These are phyloP conservation scores for Emmelina monodactyla DNA, from an alignment of 2,888 invertebrate genomes.

Conservation along the genomic window DNA sequence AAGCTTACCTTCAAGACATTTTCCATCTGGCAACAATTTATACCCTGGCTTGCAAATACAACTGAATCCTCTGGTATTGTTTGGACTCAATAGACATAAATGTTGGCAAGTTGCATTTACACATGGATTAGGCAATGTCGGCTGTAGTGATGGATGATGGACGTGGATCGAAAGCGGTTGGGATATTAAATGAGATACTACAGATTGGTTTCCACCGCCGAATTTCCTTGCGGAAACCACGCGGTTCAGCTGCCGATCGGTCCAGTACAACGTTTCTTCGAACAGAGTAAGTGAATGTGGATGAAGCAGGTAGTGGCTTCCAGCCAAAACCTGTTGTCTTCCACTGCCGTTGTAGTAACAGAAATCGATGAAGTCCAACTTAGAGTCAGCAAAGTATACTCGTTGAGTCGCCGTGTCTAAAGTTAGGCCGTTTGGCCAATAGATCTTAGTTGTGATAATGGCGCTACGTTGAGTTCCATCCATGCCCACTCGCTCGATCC, in stretches of 20 bases:
- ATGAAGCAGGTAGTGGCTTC: constrained; percentile 91
- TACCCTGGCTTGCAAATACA: constrained; percentile 94
- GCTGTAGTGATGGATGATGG: constrained; percentile 94
- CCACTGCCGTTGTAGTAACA: constrained; percentile 96
- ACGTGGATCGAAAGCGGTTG: constrained; percentile 96
- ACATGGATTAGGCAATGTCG: constrained; percentile 81
- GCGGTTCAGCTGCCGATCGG: constrained; percentile 90
- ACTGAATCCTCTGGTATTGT: constrained; percentile 71
- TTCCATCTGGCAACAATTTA: constrained; percentile 71
- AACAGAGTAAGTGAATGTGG: constrained; percentile 95
- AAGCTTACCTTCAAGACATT: constrained; percentile 70
- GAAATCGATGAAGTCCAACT: constrained; percentile 96
- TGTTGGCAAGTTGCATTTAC: constrained; percentile 75
- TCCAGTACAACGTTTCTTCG: constrained; percentile 97
- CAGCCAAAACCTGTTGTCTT: constrained; percentile 85
- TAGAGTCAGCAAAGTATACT: constrained; percentile 97
- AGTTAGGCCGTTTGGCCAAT: constrained; percentile 98
- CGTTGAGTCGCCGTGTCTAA: constrained; percentile 91
- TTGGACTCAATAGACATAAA: constrained; percentile 89
- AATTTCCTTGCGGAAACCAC: constrained; percentile 93
- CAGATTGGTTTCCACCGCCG: constrained; percentile 88
- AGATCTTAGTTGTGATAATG: constrained; percentile 93
- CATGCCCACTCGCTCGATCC: constrained; percentile 95
- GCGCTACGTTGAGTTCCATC: constrained; percentile 87
- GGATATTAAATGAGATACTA: constrained; percentile 92